Evolutionary conservation across 1,140 invertebrate species (phyloP).

Genomic region (Philopotamus ludificatus): DNA sequence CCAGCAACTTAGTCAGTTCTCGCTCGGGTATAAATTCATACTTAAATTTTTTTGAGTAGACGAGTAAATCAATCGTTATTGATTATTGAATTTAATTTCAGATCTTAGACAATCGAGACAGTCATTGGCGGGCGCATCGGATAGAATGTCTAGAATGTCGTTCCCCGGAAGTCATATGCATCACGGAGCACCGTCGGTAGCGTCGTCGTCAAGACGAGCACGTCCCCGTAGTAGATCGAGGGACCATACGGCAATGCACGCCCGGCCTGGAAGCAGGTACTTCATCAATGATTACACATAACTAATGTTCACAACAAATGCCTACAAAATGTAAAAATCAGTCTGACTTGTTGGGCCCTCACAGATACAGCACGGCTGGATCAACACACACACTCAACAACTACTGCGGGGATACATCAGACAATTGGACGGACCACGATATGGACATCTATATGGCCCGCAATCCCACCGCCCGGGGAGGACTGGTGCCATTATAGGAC

Average conservation of each 20-base stretch:
- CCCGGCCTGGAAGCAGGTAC: constrained; percentile 56
- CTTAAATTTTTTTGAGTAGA: not conserved
- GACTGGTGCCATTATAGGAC: constrained; percentile 76
- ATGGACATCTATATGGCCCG: constrained; percentile 94
- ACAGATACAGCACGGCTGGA: constrained; percentile 67
- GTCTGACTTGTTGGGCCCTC: constrained; percentile 41
- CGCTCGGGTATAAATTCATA: constrained; percentile 63
- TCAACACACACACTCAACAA: constrained; percentile 79
- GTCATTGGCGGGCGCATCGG: constrained; percentile 74
- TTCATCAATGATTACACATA: constrained; percentile 43
- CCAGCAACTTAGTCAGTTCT: constrained; percentile 73
- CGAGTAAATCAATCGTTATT: not conserved
- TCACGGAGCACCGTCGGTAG: constrained; percentile 52
- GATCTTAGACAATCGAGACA: constrained; percentile 80
- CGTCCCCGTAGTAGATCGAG: constrained; percentile 65
- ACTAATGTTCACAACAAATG: constrained; percentile 4
- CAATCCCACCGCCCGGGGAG: constrained; percentile 82
- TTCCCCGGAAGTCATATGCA: constrained; percentile 56
- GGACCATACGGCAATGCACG: constrained; percentile 46
- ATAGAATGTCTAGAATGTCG: constrained; percentile 71
- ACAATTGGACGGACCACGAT: constrained; percentile 94
- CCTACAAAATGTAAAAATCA: constrained; percentile 39
- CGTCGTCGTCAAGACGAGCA: constrained; percentile 66
- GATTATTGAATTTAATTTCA: constrained; percentile 47
- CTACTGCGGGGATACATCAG: constrained; percentile 72